phyloP scores from a whole-genome alignment of 1,140 invertebrate genomes.

The Hestina assimilis region DNA sequence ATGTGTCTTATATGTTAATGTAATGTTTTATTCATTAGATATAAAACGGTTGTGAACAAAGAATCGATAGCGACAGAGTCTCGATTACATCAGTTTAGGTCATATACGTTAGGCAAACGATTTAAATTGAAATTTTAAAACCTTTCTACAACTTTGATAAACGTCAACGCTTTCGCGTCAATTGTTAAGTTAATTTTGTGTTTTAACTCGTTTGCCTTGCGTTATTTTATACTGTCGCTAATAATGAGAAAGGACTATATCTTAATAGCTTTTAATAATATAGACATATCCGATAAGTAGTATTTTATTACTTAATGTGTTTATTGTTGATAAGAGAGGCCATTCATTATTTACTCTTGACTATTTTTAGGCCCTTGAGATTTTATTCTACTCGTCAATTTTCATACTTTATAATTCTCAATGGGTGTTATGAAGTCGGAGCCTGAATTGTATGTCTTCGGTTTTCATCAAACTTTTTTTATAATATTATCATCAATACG shows the following conservation, averaged over 20 bases:
- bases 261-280: conserved; percentile 32
- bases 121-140: not conserved
- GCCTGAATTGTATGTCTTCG: not conserved
- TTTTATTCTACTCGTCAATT: conserved; percentile 29
- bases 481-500: too few relatives aligned
- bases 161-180: too few relatives aligned
- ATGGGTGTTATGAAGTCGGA: conserved; percentile 11
- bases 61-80: conserved; percentile 19
- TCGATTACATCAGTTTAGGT: not conserved
- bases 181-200: not conserved
- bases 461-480: not conserved
- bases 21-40: conserved; percentile 25
- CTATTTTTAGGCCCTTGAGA: conserved; percentile 14
- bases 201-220: conserved; percentile 10
- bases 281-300: conserved; percentile 59
- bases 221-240: conserved; percentile 20
- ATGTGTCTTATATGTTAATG: conserved; percentile 12
- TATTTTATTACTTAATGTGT: conserved; percentile 46
- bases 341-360: conserved; percentile 1
- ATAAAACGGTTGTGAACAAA: conserved; percentile 26
- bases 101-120: conserved; percentile 15
- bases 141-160: not conserved
- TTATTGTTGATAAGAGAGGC: conserved; percentile 29
- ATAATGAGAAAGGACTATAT: conserved; percentile 21
- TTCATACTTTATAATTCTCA: conserved; percentile 15